Evolutionary conservation across 2,113 vertebrate genomes (phyloP), one percentile per base, ranked within the genome.

Genomic region (Nothocercus julius): DNA sequence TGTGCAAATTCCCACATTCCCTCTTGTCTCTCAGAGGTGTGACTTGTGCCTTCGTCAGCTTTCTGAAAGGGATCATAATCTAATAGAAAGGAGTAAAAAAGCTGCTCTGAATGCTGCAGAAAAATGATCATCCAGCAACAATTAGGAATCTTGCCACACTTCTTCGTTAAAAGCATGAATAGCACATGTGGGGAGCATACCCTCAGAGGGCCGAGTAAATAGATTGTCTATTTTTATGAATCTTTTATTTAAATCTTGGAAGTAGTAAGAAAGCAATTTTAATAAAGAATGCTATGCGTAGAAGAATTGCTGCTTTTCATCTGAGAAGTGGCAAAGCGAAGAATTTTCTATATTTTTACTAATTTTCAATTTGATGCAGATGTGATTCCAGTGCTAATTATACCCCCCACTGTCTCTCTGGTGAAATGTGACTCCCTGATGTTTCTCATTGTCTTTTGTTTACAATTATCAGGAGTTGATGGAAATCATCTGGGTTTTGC

Each of bases 351-450:
- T 92, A 87, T 96, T 97, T 96, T 96, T 93, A 61, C 86, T 95
- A 94, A 96, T 95, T 96, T 95, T 94, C 67, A 74, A 95, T 94
- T 93, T 92, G 93, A 95, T 96, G 90, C 88, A 96, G 92, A 95
- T 95, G 95, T 89, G 81, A 96, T 96, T 96, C 74, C 78, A 92
- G 93, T 79, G 83, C 56, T 96, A 97, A 97, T 97, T 96, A 96
- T 97, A 58, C 93, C 86, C 95, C 95, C 94, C 94, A 82, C 90
- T n/a, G 70, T 54, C 80, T 96, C 78, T 96, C 92, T 86, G 96
- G 81, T 96, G 95, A 97, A 96, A 96, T 96, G 86, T 96, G 95
- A 95, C 95, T 97, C 93, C 95, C 96, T 91, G 96, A 95, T 96
- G 96, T 95, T 96, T 95, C 88, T 96, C 92, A 94, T 96, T 96